phyloP scores from a whole-genome alignment of 2,113 vertebrate species.

The Spizaetus ornatus region DNA sequence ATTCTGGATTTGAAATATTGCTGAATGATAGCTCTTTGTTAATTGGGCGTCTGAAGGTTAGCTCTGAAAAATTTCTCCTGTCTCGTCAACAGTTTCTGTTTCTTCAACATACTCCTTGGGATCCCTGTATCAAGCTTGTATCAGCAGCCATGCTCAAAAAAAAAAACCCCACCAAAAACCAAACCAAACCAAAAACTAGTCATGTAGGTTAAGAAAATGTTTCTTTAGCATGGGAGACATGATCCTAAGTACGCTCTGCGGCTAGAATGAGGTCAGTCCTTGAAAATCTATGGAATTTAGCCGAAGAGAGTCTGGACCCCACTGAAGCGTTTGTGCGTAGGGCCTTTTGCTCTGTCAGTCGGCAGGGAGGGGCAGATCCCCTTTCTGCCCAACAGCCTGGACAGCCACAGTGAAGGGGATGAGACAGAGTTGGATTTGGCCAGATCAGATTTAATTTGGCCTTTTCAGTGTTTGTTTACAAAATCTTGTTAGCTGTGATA shows the following conservation, averaged over 20 bases:
- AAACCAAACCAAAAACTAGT: neutral
- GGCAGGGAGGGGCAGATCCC: neutral
- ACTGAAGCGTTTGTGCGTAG: neutral
- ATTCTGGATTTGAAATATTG: neutral
- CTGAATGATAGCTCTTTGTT: neutral
- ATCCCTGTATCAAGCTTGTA: neutral
- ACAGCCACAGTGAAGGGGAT: neutral
- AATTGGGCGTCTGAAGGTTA: neutral
- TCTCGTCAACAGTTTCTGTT: neutral
- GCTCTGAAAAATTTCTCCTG: neutral
- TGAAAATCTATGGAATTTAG: neutral
- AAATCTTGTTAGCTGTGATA: slow-evolving; percentile 60
- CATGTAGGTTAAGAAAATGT: neutral
- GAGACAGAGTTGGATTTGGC: neutral
- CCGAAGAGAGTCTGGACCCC: neutral
- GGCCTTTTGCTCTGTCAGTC: slow-evolving; percentile 2
- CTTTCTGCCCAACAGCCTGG: neutral
- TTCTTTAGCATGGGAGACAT: neutral
- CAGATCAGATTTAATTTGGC: slow-evolving; percentile 36
- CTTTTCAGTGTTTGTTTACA: slow-evolving; percentile 71
- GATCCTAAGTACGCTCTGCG: neutral
- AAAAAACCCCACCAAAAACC: neutral
- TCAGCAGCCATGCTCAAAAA: neutral
- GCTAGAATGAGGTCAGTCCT: neutral
- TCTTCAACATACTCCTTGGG: neutral